phyloP scores from a whole-genome alignment of 2,888 invertebrate genomes.

The Spilarctia lutea region DNA sequence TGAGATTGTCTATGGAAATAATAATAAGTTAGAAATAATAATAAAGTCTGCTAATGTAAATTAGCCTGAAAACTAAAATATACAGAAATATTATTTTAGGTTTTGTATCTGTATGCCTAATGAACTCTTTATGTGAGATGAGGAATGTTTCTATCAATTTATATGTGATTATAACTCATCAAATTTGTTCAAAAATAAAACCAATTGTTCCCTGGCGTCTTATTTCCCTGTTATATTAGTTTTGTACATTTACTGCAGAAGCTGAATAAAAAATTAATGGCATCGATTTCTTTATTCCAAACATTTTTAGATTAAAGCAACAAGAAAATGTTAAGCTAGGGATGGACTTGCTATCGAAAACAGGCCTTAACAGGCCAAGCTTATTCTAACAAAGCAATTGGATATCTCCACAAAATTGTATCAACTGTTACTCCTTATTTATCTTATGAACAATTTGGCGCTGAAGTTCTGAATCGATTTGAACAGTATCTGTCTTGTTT shows the following conservation, averaged over 20 bases:
- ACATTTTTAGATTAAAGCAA: neutral
- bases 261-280: neutral
- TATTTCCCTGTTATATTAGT: no score
- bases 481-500: neutral
- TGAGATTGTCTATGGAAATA: no score
- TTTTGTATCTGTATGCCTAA: no score
- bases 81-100: no score
- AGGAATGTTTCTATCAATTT: no score
- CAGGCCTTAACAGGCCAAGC: no score
- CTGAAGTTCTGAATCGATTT: neutral
- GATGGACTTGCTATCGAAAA: neutral
- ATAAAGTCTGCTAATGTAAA: no score
- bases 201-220: no score
- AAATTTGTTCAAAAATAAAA: neutral
- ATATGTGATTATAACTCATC: no score
- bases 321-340: neutral
- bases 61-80: no score
- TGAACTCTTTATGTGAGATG: no score
- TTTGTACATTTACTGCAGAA: neutral
- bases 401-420: slow-evolving; percentile 6
- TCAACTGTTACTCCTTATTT: neutral
- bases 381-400: neutral
- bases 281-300: neutral
- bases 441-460: neutral
- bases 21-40: no score